phyloP scores from a whole-genome alignment of 1,140 invertebrate species.

The Tetramorium simillimum region DNA sequence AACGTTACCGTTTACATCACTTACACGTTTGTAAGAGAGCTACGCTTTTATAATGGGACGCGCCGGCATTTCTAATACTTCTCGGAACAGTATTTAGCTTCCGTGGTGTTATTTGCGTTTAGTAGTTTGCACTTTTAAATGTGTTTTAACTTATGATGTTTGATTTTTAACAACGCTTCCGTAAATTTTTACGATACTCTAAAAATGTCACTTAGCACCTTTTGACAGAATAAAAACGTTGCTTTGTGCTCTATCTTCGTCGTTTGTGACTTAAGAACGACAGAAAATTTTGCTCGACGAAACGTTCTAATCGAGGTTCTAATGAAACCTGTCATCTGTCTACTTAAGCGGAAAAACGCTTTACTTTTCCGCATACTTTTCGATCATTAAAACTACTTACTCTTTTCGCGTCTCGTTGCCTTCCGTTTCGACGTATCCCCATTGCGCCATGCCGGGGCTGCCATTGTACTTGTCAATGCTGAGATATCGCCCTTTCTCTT shows the following conservation, averaged over 20 bases:
- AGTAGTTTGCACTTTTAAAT: not conserved
- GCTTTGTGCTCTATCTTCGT: not conserved
- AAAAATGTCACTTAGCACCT: slow-evolving; percentile 20
- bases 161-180: not conserved
- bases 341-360: not conserved
- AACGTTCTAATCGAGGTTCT: not conserved
- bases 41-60: not conserved
- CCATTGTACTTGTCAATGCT: slow-evolving; percentile 87
- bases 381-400: slow-evolving; percentile 69
- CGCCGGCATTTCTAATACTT: not conserved
- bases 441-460: slow-evolving; percentile 86
- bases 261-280: not conserved
- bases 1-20: not conserved
- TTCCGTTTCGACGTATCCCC: slow-evolving; percentile 85
- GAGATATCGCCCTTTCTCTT: slow-evolving; percentile 82
- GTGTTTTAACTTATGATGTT: slow-evolving; percentile 2
- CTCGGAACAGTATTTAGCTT: not conserved
- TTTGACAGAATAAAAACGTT: not conserved
- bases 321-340: not conserved
- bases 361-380: not conserved
- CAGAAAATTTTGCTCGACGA: not conserved
- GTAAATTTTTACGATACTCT: not conserved
- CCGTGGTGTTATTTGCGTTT: not conserved
- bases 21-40: not conserved
- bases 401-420: slow-evolving; percentile 75